Conservation (phyloP, 1,140 invertebrate genomes). For the Coenobita brevimanus region DNA sequence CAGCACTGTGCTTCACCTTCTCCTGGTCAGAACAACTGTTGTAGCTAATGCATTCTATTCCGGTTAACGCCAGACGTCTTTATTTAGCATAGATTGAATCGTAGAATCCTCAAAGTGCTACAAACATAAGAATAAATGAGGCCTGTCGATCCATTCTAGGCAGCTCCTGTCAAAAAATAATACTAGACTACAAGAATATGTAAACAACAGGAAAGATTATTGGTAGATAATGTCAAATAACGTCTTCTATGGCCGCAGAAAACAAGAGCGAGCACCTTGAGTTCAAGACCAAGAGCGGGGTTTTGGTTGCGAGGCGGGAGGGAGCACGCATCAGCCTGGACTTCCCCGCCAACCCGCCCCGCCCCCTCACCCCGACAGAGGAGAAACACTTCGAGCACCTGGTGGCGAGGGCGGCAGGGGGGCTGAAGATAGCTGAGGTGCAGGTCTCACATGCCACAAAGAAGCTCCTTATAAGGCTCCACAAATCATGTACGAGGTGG, state of each 20-base stretch:
- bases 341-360: constrained; percentile 54
- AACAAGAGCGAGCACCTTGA: constrained; percentile 44
- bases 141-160: too few species aligned
- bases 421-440: constrained; percentile 32
- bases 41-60: too few species aligned
- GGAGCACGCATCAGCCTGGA: constrained; percentile 38
- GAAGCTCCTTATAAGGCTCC: constrained; percentile 57
- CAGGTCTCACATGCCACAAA: constrained; percentile 49
- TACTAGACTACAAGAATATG: too few species aligned
- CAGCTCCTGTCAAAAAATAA: too few species aligned
- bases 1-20: too few species aligned
- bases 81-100: too few species aligned
- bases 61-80: too few species aligned
- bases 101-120: too few species aligned
- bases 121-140: too few species aligned
- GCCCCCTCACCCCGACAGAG: constrained; percentile 1
- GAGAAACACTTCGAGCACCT: constrained; percentile 14
- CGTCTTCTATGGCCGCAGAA: constrained; percentile 32
- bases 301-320: constrained; percentile 31
- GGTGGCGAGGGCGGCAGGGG: constrained; percentile 28
- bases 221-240: not conserved
- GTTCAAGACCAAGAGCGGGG: constrained; percentile 58
- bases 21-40: too few species aligned
- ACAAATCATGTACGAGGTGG: constrained; percentile 53
- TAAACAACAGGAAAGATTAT: too few species aligned